Evolutionary conservation across 1,140 invertebrate genomes (phyloP), one percentile per base, ranked within the genome.

Genomic region (Diploscapter pachys): DNA sequence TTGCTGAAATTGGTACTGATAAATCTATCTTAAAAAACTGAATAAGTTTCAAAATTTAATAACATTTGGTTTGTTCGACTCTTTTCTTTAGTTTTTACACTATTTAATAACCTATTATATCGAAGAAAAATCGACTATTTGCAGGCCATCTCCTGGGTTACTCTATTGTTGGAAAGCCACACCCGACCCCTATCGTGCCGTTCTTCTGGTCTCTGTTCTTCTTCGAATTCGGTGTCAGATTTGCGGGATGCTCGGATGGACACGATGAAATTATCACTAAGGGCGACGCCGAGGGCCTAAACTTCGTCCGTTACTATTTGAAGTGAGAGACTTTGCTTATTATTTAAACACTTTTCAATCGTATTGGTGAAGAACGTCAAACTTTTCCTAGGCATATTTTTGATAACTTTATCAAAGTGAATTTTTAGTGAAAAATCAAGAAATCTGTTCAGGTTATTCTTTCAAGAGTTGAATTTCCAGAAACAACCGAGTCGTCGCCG

Each of bases 121-220:
- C 31, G 31, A 31, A 31, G 31, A 31, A 31, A 31, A 31, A 31
- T 31, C 31, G 31, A 31, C 31, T 59, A 65, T 48, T 13, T 65
- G n/a, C 50, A 76, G 75, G 75, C 5, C 75, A 76, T 67, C 50
- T 65, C 8, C 62, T 71, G 50, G 75, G 68, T 2, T 76, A 57
- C 54, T 75, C 75, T 2, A 76, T 76, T 5, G 68, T 76, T 11
- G 75, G 75, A 59, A 76, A 76, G 56, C 75, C 75, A 0, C 75
- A 76, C 55, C 75, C 75, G 9, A 63, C 69, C 13, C 61, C 63
- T 2, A 54, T 72, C 51, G 56, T 76, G 53, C 75, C 75, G 11
- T 76, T 64, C 50, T 76, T 76, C 63, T 76, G 75, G 75, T 59
- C 75, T 11, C 57, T 76, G 3, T 76, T 76, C 68, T 76, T 76